These are phyloP conservation scores for Galagoides demidoff DNA, from an alignment of 2,797 vertebrate genomes.

Conservation along the genomic window DNA sequence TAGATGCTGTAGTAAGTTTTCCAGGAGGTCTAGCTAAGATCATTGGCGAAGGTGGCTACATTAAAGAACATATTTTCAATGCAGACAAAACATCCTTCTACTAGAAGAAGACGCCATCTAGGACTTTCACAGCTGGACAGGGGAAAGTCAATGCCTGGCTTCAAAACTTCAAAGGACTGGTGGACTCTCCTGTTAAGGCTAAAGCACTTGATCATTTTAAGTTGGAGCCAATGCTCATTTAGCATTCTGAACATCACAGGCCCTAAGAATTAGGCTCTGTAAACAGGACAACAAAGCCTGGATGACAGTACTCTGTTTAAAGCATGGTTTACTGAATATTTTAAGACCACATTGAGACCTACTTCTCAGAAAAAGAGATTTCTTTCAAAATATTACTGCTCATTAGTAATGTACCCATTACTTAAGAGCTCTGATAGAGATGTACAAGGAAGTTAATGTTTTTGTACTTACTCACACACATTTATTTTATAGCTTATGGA, in stretches of 20 bases:
- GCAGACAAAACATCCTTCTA: not conserved
- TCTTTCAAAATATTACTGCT: not conserved
- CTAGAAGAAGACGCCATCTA: not conserved
- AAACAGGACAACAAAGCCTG: not conserved
- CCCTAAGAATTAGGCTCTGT: not conserved
- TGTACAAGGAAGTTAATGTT: not conserved
- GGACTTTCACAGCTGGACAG: not conserved
- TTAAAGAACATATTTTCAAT: not conserved
- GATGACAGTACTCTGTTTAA: not conserved
- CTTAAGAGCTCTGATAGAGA: not conserved
- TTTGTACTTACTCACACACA: not conserved
- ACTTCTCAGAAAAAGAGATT: not conserved
- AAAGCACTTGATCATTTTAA: not conserved
- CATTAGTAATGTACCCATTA: not conserved
- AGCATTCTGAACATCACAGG: not conserved
- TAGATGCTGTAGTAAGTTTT: not conserved
- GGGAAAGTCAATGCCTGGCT: not conserved
- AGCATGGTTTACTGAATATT: not conserved
- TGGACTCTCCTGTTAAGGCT: not conserved
- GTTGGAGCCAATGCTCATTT: not conserved
- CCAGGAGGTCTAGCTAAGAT: not conserved
- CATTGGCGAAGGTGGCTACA: not conserved
- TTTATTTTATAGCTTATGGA: not conserved
- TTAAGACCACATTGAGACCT: not conserved
- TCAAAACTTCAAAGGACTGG: not conserved